A percentile compares a stretch with the other conserved stretches of the same genome.
Conservation (phyloP, 64 coral and sea anemone species). For the Dendrophyllia cribrosa region DNA sequence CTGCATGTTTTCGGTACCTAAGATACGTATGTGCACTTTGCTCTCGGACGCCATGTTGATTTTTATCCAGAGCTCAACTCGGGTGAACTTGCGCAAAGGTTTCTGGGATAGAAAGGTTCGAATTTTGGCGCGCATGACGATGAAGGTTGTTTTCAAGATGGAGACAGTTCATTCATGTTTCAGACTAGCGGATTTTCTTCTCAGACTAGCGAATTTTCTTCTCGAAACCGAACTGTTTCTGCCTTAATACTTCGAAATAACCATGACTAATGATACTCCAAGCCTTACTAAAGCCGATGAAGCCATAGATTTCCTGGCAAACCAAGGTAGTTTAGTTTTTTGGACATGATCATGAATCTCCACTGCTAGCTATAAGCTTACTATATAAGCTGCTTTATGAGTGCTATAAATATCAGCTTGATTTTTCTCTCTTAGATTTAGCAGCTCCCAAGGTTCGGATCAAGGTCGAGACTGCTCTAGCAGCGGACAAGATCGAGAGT, state of each 20-base stretch:
- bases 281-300: conserved; percentile 22
- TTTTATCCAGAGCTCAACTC: conserved; percentile 5
- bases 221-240: background rate
- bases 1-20: conserved; percentile 4
- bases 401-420: background rate
- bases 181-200: background rate
- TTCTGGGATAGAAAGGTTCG: conserved; percentile 57
- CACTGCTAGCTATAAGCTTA: no score
- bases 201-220: background rate
- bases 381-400: background rate
- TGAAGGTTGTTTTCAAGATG: background rate
- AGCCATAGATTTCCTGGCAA: conserved; percentile 56
- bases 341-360: background rate
- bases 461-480: conserved; percentile 61
- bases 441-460: conserved; percentile 11
- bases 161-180: background rate
- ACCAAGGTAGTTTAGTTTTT: conserved; percentile 44
- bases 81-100: background rate
- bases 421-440: background rate
- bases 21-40: background rate
- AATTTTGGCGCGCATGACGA: conserved; percentile 78
- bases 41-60: conserved; percentile 44
- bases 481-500: conserved; percentile 66
- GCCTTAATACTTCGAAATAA: background rate
- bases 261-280: conserved; percentile 45